Percentiles rank a stretch among this genome's conserved stretches.
Evolutionary conservation across 2,113 vertebrate genomes (phyloP).

Genomic region (Mesitornis unicolor): DNA sequence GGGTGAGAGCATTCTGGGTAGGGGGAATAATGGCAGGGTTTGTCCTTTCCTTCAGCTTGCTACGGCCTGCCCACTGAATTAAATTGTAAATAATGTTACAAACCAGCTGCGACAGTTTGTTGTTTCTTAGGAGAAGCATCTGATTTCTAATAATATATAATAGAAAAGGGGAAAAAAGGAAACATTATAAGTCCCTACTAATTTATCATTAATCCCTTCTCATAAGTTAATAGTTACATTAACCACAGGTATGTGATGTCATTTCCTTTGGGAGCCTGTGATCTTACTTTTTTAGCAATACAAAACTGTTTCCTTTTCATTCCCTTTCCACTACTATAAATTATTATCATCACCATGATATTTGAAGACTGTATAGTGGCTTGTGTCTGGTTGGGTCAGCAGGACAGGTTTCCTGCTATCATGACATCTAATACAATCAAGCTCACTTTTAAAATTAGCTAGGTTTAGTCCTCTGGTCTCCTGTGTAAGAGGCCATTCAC

Average conservation of each 20-base stretch:
- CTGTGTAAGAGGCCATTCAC: not conserved
- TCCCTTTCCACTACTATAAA: not conserved
- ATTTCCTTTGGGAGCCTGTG: not conserved
- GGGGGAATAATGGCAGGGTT: not conserved
- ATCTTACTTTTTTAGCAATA: not conserved
- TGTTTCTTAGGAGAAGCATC: not conserved
- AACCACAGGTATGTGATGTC: not conserved
- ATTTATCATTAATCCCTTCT: not conserved
- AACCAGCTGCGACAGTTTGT: not conserved
- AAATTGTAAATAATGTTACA: not conserved
- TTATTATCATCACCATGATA: not conserved
- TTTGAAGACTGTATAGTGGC: not conserved
- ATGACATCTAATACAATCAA: not conserved
- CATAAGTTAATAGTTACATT: not conserved
- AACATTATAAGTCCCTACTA: not conserved
- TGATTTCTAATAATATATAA: not conserved
- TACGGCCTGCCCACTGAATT: not conserved
- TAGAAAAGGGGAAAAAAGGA: not conserved
- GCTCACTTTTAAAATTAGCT: not conserved
- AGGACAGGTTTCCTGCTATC: not conserved
- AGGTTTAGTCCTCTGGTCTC: not conserved
- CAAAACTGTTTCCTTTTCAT: not conserved
- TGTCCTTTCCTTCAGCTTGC: not conserved
- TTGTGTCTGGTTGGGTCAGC: not conserved
- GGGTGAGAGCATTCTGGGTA: not conserved